Percentiles rank a stretch among this genome's conserved stretches.
phyloP scores from a whole-genome alignment of 2,888 invertebrate genomes.

The Amphiduros pacificus region DNA sequence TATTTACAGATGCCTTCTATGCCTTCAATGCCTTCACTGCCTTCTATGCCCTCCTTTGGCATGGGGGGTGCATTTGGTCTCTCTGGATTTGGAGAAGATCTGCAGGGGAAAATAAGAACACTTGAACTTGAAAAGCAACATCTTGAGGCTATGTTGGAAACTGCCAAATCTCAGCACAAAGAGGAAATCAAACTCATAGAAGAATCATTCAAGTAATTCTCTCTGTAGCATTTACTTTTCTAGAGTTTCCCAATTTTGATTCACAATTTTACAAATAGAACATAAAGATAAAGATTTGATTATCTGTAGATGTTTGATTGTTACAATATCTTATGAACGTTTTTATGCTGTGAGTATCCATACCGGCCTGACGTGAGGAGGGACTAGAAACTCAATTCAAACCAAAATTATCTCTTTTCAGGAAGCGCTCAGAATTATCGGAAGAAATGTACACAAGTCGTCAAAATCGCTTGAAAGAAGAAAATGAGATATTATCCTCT shows the following conservation, averaged over 20 bases:
- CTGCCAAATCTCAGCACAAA: slow-evolving; percentile 45
- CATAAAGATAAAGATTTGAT: too few relatives aligned
- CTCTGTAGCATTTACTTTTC: background rate
- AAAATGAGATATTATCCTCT: slow-evolving; percentile 45
- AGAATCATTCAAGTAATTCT: slow-evolving; percentile 33
- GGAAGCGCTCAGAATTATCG: slow-evolving; percentile 24
- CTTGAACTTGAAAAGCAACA: slow-evolving; percentile 53
- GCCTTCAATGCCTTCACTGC: too few relatives aligned
- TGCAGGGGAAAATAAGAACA: slow-evolving; percentile 45
- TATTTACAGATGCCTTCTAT: too few relatives aligned
- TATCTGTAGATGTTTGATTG: background rate
- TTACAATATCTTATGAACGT: background rate
- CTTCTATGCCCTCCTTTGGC: background rate
- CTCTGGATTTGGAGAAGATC: background rate
- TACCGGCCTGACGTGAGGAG: too few relatives aligned
- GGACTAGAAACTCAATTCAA: background rate
- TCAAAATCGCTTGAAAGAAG: slow-evolving; percentile 39
- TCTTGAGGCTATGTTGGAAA: slow-evolving; percentile 43
- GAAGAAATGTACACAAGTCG: slow-evolving; percentile 25
- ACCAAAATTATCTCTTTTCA: slow-evolving; percentile 8
- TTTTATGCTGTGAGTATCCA: background rate
- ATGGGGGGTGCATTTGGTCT: background rate
- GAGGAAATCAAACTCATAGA: slow-evolving; percentile 54
- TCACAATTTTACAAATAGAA: too few relatives aligned
- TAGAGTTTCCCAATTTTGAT: too few relatives aligned